These are phyloP conservation scores for Lepetodrilus schrolli DNA, from an alignment of 2,888 invertebrate genomes.

Conservation along the genomic window DNA sequence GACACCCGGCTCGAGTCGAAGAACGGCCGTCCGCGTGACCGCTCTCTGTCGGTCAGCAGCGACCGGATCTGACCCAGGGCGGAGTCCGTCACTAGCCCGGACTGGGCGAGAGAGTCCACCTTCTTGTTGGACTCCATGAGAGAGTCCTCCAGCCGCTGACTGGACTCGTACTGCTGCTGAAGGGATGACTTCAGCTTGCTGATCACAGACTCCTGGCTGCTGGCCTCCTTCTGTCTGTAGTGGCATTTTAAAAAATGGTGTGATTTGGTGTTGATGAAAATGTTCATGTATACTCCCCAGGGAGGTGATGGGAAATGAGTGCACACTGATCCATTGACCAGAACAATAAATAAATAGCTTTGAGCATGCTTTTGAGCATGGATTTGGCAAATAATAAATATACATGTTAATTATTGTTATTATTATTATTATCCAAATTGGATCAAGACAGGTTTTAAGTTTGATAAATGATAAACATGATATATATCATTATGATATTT, in stretches of 20 bases:
- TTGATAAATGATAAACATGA: too few species aligned
- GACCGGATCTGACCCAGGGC: constrained; percentile 62
- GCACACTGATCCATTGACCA: too few species aligned
- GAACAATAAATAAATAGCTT: too few species aligned
- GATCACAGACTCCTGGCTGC: constrained; percentile 58
- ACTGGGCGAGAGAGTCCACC: constrained; percentile 51
- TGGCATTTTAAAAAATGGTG: background rate
- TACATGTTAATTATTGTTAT: too few species aligned
- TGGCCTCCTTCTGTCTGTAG: constrained; percentile 60
- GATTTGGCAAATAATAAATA: too few species aligned
- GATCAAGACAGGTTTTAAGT: too few species aligned
- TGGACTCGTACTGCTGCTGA: constrained; percentile 60
- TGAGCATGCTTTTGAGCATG: too few species aligned
- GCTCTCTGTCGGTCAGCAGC: constrained; percentile 61
- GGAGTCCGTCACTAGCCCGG: constrained; percentile 57
- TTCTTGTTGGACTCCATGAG: constrained; percentile 56
- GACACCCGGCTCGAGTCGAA: constrained; percentile 63
- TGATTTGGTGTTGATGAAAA: background rate
- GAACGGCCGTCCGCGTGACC: constrained; percentile 59
- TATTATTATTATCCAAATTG: too few species aligned
- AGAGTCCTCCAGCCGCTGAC: constrained; percentile 63
- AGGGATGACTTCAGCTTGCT: constrained; percentile 58
- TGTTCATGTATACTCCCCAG: too few species aligned
- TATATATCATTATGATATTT: too few species aligned
- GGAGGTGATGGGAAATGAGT: too few species aligned